phyloP scores from a whole-genome alignment of 1,140 invertebrate genomes.

The Apis florea region DNA sequence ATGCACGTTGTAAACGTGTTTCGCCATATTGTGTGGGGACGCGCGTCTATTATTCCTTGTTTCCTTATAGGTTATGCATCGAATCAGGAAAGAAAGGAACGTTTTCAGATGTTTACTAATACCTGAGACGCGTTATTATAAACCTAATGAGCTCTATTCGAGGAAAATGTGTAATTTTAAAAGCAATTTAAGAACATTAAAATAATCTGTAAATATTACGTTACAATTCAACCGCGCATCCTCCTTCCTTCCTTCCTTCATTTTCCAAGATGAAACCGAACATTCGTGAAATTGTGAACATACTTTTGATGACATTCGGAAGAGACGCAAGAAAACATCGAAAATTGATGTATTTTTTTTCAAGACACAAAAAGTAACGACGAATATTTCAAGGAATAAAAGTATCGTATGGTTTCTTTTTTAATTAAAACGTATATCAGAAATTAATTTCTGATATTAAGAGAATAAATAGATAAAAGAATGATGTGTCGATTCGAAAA shows the following conservation, averaged over 20 bases:
- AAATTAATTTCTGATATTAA: no score
- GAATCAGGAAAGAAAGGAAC: background rate
- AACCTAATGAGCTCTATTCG: background rate
- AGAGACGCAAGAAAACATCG: no score
- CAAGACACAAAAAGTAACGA: no score
- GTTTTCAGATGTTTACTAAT: background rate
- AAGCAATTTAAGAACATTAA: background rate
- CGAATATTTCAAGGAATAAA: no score
- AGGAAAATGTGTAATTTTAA: background rate
- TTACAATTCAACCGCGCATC: no score
- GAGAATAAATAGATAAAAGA: no score
- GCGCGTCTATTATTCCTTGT: background rate
- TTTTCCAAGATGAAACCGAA: no score
- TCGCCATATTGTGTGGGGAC: background rate
- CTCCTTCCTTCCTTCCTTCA: background rate
- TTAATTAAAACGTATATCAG: no score
- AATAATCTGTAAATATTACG: background rate
- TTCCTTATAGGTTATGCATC: background rate
- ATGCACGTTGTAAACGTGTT: background rate
- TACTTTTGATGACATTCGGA: no score
- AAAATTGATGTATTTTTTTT: no score
- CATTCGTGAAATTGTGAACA: no score
- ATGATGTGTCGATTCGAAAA: constrained; percentile 4
- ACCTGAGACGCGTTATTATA: background rate
- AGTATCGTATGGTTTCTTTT: no score